Conservation (phyloP, 2,888 invertebrate genomes). For the Cheiracanthium punctorium region DNA sequence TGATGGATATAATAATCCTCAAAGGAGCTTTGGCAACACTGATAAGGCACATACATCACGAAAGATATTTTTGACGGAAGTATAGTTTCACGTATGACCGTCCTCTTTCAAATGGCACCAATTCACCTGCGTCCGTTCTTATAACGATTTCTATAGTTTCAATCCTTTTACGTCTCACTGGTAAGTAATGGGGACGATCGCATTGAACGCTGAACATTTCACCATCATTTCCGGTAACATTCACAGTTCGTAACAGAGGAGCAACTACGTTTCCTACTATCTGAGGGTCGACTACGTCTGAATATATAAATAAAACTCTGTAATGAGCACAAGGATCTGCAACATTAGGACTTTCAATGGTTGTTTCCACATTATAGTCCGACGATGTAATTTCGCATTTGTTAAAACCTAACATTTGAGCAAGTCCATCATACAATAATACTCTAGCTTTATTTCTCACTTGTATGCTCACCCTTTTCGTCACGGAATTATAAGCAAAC, state of each 20-base stretch:
- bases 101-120: slow-evolving; percentile 41
- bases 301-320: slow-evolving; percentile 65
- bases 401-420: slow-evolving; percentile 6
- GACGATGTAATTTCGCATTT: no score
- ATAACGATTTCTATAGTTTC: slow-evolving; percentile 55
- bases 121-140: slow-evolving; percentile 17
- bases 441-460: not conserved
- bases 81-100: slow-evolving; percentile 32
- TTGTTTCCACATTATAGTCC: not conserved
- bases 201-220: slow-evolving; percentile 8
- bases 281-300: slow-evolving; percentile 72
- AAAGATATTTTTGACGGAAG: slow-evolving; percentile 18
- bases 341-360: not conserved
- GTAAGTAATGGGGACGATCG: slow-evolving; percentile 33
- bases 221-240: slow-evolving; percentile 49
- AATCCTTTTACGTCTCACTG: slow-evolving; percentile 27
- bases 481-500: not conserved
- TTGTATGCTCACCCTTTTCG: not conserved
- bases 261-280: slow-evolving; percentile 72
- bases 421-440: not conserved
- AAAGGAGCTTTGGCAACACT: slow-evolving; percentile 21
- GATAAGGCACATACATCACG: slow-evolving; percentile 29
- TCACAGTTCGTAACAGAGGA: slow-evolving; percentile 73
- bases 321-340: slow-evolving; percentile 22
- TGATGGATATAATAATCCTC: slow-evolving; percentile 22